Conservation (phyloP, 2,113 vertebrate genomes). For the Pseudopodoces humilis region DNA sequence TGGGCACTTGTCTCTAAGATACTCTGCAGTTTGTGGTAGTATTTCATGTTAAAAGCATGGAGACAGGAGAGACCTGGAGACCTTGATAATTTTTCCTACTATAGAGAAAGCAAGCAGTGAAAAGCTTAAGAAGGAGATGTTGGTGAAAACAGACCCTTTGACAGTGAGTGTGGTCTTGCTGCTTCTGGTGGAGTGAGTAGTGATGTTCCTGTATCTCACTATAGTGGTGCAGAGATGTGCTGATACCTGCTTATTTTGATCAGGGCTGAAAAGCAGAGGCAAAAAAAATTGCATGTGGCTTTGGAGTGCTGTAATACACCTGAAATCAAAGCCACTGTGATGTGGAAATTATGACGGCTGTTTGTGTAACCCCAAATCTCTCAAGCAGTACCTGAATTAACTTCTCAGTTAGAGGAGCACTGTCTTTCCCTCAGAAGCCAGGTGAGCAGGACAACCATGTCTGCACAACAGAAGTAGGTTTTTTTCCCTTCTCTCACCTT, state of each 20-base stretch:
- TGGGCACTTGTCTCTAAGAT: neutral
- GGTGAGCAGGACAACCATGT: neutral
- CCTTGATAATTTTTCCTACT: neutral
- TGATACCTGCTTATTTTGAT: neutral
- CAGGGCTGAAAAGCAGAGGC: neutral
- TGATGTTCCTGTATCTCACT: neutral
- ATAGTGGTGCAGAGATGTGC: neutral
- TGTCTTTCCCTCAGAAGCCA: neutral
- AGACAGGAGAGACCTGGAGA: neutral
- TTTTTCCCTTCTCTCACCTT: neutral
- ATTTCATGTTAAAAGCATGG: neutral
- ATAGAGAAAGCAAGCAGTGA: neutral
- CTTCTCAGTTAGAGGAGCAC: neutral
- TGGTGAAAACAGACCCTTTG: neutral
- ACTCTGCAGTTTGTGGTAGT: neutral
- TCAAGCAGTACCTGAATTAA: neutral
- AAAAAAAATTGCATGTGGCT: neutral
- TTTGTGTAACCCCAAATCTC: neutral
- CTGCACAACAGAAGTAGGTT: neutral
- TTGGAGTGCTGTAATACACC: neutral
- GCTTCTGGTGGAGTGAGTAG: neutral
- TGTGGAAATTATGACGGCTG: neutral
- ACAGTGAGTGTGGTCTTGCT: fast-evolving
- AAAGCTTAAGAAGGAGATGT: neutral
- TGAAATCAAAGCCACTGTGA: neutral